A percentile compares a stretch with the other conserved stretches of the same genome.
Evolutionary conservation across 2,797 vertebrate genomes (phyloP).

Genomic region (Paramormyrops hopkinsi): DNA sequence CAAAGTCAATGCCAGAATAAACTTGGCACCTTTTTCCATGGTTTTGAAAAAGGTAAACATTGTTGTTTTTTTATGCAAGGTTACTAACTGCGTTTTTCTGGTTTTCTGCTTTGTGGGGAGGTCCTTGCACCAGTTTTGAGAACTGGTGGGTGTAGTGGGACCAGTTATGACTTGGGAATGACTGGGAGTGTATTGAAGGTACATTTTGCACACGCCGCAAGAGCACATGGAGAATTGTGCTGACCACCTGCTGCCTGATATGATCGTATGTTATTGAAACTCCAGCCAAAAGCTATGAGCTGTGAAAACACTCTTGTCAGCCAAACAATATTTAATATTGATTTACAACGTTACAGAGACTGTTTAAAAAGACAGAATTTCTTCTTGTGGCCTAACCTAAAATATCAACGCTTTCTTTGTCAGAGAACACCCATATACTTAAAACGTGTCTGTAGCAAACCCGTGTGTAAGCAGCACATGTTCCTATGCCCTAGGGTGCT

Average conservation of each 20-base stretch:
- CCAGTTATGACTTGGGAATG: background rate
- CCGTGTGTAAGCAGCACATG: background rate
- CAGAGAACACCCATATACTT: background rate
- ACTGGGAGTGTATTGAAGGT: background rate
- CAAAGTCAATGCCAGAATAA: background rate
- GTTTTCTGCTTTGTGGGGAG: background rate
- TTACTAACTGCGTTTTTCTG: background rate
- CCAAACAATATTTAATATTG: background rate
- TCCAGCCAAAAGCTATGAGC: background rate
- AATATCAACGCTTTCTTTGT: background rate
- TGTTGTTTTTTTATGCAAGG: background rate
- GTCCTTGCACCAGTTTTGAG: background rate
- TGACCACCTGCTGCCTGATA: background rate
- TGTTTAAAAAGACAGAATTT: background rate
- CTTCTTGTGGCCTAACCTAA: background rate
- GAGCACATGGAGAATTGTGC: background rate
- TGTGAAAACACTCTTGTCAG: background rate
- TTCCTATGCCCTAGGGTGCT: constrained; percentile 67
- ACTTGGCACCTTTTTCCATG: background rate
- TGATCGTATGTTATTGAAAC: background rate
- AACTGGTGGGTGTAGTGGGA: background rate
- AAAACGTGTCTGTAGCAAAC: background rate
- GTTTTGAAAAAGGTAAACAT: background rate
- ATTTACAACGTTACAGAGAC: background rate
- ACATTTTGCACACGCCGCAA: background rate